Conservation (phyloP, 1,140 invertebrate species). For the Tetramorium alpestre region DNA sequence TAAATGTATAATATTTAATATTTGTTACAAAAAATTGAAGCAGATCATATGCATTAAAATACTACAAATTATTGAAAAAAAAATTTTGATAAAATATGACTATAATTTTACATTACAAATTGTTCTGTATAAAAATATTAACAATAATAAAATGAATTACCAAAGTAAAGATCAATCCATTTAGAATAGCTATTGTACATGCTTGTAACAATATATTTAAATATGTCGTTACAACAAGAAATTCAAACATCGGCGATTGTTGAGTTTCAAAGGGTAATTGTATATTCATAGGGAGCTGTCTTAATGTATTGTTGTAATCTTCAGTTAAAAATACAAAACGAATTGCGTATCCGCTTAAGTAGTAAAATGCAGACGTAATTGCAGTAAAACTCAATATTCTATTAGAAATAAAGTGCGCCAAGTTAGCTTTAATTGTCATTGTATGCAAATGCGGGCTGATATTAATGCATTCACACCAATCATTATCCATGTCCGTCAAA, state of each 20-base stretch:
- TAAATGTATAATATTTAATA: too few relatives aligned
- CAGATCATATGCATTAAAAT: too few relatives aligned
- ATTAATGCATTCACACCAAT: background rate
- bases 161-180: constrained; percentile 3
- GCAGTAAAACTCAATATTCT: background rate
- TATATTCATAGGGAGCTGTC: constrained; percentile 7
- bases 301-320: background rate
- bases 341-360: background rate
- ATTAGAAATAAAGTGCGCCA: background rate
- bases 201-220: background rate
- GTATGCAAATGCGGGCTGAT: background rate
- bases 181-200: background rate
- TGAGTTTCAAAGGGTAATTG: constrained; percentile 7
- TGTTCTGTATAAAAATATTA: too few relatives aligned
- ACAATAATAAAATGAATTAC: background rate
- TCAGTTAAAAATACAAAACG: background rate
- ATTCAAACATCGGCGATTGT: constrained; percentile 24
- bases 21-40: too few relatives aligned
- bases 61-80: too few relatives aligned
- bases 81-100: too few relatives aligned
- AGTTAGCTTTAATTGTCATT: constrained; percentile 14
- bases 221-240: background rate
- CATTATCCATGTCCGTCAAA: background rate
- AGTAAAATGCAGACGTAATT: background rate
- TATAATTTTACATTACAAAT: too few relatives aligned